Base-by-base conservation (phyloP, 1,140 invertebrate genomes). In the Neomicropteryx cornuta region DNA sequence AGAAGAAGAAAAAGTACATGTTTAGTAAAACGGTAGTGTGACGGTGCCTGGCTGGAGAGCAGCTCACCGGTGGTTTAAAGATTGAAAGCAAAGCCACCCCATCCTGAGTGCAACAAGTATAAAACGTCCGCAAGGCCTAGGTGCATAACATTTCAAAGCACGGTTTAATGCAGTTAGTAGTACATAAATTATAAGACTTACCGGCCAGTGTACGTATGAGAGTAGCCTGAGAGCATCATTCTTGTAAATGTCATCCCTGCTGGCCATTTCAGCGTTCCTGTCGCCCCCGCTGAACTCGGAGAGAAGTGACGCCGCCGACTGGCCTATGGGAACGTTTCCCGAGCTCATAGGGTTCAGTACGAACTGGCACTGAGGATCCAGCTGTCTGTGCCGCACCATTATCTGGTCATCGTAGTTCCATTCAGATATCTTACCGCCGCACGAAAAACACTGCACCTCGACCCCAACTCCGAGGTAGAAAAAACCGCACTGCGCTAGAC, bases 401-500 rank as follows among this genome's bases (percentile, higher is more conserved):
- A 76, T 78, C 53, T 79, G 72, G 51, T 88, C 84, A 3, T 76
- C 77, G 56, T 75, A 82, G 44, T 82, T 73, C 84, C 83, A 87
- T 40, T 81, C 71, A 1, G 74, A 71, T 47, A 87, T 77, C 57
- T 68, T 73, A n/a, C 67, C 58, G 21, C 74, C 71, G 60, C 86
- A 89, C 42, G 73, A 67, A 50, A 85, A 83, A 56, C 86, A 89
- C 52, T 84, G 70, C 3, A 84, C 82, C 49, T 81, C 76, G 10
- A 74, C 58, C 21, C 62, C 74, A 42, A 63, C 58, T 13, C 81
- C 80, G 2, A 75, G 79, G 32, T 80, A 87, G 53, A 76, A 89
- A 64, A 93, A 91, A 8, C 87, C 87, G 28, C 82, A 85, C 55
- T 77, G 77, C 2, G 86, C 85, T 45, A 92, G 72, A 51, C 75